phyloP scores from a whole-genome alignment of 2,888 invertebrate species.

The Tuta absoluta region DNA sequence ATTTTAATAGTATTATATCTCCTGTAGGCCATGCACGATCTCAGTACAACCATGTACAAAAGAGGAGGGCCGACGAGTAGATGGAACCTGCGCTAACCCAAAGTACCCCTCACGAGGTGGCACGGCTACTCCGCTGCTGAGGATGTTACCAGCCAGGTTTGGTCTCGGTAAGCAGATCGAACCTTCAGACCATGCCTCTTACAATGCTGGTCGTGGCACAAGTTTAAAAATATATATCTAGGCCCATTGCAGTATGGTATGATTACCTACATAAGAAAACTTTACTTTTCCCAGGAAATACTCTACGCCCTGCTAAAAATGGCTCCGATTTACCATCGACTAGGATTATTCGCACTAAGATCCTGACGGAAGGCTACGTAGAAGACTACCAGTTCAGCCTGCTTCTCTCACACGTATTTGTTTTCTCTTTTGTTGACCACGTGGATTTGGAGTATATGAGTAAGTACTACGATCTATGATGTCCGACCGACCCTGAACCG shows the following conservation, averaged over 20 bases:
- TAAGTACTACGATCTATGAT: background rate
- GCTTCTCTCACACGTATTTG: constrained; percentile 40
- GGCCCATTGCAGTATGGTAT: background rate
- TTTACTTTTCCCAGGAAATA: constrained; percentile 35
- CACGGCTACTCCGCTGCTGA: constrained; percentile 42
- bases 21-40: background rate
- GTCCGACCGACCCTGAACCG: too few species aligned
- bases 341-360: constrained; percentile 43
- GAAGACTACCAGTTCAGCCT: constrained; percentile 43
- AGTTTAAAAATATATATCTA: background rate
- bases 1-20: background rate
- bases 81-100: constrained; percentile 47
- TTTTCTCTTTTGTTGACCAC: constrained; percentile 39
- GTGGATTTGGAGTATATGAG: constrained; percentile 36
- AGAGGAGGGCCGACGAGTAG: constrained; percentile 46
- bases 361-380: constrained; percentile 45
- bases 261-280: background rate
- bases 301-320: constrained; percentile 42
- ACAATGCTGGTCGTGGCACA: too few species aligned
- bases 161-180: constrained; percentile 10
- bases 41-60: constrained; percentile 38
- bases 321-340: constrained; percentile 49
- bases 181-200: background rate
- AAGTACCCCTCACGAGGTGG: constrained; percentile 47
- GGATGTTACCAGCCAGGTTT: constrained; percentile 46